Evolutionary conservation across 2,888 invertebrate genomes (phyloP), one percentile per base, ranked within the genome.

Genomic region (Yponomeuta evonymella): DNA sequence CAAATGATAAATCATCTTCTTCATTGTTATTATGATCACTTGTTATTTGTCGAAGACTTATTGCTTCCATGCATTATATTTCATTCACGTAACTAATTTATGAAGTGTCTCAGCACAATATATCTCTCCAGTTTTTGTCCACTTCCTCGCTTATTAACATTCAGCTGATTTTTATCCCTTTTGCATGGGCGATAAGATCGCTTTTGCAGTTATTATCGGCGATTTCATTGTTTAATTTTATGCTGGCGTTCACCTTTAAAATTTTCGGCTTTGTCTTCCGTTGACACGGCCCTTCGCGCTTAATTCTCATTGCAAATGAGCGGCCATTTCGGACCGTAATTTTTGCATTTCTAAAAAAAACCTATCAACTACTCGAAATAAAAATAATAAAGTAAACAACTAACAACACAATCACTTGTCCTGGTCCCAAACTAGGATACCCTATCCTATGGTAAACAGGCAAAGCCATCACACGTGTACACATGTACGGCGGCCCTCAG

Each of bases 1-100:
- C 43, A 43, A 43, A 43, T 43, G 43, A 43, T 43, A 43, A 43
- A 43, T 43, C 43, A 43, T 58, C 51, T 58, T 15, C 15, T 15
- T 58, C 12, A 15, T 58, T 58, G 51, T 15, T 58, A 58, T 58
- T 58, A 58, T 58, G 51, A 15, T 58, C 51, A 58, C 51, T 58
- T 58, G 3, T 43, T 43, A 43, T 6, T 43, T 6, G 43, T 12
- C 51, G 51, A 58, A 15, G 51, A 58, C 51, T 58, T 58, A 58
- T 58, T 58, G 51, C 51, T 58, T 15, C 51, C 51, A 58, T 58
- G 51, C 51, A 58, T 58, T 58, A 58, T 58, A 58, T 58, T 58
- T 58, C 51, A 58, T 58, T 12, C 51, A 15, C 12, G 51, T 58
- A 58, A 58, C 51, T 15, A 58, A 15, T 15, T 58, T 58, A 15